Evolutionary conservation across 2,113 vertebrate species (phyloP).

Genomic region (Pycnonotus jocosus): DNA sequence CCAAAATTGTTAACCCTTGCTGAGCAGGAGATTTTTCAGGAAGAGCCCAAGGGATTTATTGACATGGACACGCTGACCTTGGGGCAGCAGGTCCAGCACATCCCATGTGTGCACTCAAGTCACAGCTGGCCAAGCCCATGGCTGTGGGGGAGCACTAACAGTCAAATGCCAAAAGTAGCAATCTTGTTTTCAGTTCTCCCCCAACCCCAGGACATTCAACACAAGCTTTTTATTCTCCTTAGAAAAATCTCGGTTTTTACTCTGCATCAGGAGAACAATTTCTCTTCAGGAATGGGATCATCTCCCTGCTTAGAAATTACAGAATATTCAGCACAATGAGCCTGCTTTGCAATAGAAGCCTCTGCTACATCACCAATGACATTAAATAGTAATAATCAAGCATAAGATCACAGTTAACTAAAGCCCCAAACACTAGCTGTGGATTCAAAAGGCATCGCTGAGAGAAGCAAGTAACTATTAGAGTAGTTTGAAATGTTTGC

Average conservation of each 20-base stretch:
- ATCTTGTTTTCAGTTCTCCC: not conserved
- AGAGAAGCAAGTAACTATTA: conserved; percentile 24
- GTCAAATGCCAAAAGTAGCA: not conserved
- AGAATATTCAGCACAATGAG: not conserved
- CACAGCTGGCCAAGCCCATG: not conserved
- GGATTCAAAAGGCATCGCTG: conserved; percentile 14
- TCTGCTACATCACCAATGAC: not conserved
- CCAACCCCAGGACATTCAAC: not conserved
- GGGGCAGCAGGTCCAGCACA: not conserved
- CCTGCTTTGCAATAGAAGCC: not conserved
- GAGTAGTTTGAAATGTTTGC: conserved; percentile 11
- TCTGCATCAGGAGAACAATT: not conserved
- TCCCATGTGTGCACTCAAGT: not conserved
- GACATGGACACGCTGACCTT: fast-evolving
- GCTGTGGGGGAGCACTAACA: not conserved
- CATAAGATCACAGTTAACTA: not conserved
- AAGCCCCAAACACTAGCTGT: not conserved
- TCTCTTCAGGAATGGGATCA: not conserved
- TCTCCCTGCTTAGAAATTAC: not conserved
- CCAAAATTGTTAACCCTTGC: not conserved
- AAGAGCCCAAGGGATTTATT: not conserved
- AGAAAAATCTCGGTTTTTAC: not conserved
- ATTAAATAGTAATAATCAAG: not conserved
- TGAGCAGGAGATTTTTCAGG: not conserved
- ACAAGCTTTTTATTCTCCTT: not conserved